Base-by-base conservation (phyloP, 2,797 vertebrate species). In the Tapirus indicus region DNA sequence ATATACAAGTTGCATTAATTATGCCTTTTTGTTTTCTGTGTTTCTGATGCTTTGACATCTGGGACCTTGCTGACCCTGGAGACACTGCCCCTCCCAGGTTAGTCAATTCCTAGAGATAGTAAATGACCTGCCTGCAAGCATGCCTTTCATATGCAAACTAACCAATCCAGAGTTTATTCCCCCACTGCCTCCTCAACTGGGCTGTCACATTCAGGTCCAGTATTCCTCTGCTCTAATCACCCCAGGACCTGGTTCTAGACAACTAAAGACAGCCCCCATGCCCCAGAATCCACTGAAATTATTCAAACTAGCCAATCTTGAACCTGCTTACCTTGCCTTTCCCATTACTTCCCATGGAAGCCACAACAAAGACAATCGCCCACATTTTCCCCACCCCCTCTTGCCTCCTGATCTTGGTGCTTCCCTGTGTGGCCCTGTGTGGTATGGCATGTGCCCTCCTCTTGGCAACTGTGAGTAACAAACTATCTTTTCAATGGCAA, bases 11-110 rank as follows among this genome's bases (percentile, higher is more conserved):
- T 68, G 14, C 38, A 72, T 92, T 91, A 91, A 85, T 80, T 72
- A 85, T 85, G 66, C 27, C 20, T 90, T 96, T 95, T 92, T 66
- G 84, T 89, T 84, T 88, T 74, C 69, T 74, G 32, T 80, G n/a
- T 79, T 56, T 96, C 32, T 88, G 35, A 75, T 71, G 21, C 32
- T 85, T 90, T 96, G 52, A 49, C 38, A 60, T 69, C 20, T 94
- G 64, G 64, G 35, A 60, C 18, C 47, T 93, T 96, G 66, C 32
- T 68, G 62, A 18, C 8, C 5, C 54, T 64, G n/a, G 64, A 52
- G 38, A 92, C 16, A 27, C 54, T 92, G 23, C 11, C 11, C 14
- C 14, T 80, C 11, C 49, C 2, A 32, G 23, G 12, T 35, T 78
- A 92, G 13, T 4, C 52, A 69, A 47, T 79, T 88, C 38, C 71